A percentile compares a stretch with the other conserved stretches of the same genome.
These are phyloP conservation scores for Menidia beryllina DNA, from an alignment of 2,113 vertebrate species.

Conservation along the genomic window DNA sequence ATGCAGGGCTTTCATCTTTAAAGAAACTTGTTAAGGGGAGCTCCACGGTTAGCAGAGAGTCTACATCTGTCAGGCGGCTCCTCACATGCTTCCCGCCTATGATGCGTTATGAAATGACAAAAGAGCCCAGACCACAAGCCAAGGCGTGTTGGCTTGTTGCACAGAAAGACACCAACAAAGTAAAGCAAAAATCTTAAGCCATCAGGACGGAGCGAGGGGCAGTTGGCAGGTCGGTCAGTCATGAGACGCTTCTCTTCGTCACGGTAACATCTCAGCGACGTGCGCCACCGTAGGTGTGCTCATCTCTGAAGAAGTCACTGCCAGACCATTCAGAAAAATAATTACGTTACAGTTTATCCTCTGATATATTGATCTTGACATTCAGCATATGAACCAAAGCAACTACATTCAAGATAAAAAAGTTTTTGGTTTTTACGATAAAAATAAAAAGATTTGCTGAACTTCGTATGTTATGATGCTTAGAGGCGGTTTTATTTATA, in stretches of 20 bases:
- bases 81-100: slow-evolving; percentile 56
- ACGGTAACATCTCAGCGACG: slow-evolving; percentile 33
- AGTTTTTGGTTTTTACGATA: neutral
- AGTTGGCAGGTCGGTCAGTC: slow-evolving; percentile 48
- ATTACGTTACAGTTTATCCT: no score
- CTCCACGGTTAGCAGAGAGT: slow-evolving; percentile 61
- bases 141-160: slow-evolving; percentile 67
- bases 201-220: slow-evolving; percentile 32
- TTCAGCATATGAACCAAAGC: neutral
- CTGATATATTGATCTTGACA: neutral
- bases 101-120: slow-evolving; percentile 60
- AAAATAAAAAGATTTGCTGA: no score
- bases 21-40: slow-evolving; percentile 71
- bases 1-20: slow-evolving; percentile 73
- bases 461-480: no score
- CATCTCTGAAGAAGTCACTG: neutral
- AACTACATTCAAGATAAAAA: neutral
- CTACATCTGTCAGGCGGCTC: slow-evolving; percentile 64
- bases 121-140: slow-evolving; percentile 60
- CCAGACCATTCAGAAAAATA: no score
- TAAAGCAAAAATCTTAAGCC: slow-evolving; percentile 60
- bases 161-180: slow-evolving; percentile 49
- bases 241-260: slow-evolving; percentile 41
- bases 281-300: slow-evolving; percentile 13
- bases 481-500: no score